Conservation (phyloP, 1,140 invertebrate species). For the Meteorus sp. region DNA sequence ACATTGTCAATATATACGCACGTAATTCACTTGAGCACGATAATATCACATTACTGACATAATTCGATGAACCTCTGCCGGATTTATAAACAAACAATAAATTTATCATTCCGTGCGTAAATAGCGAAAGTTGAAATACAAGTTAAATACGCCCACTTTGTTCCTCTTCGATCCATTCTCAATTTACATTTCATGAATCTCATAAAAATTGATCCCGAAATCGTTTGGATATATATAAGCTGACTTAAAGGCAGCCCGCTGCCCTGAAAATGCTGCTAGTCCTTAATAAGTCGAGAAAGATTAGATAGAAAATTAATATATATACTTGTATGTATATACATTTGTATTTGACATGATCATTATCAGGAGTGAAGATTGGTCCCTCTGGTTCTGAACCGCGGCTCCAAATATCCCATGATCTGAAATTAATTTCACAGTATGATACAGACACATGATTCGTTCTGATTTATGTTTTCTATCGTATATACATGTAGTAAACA, state of each 20-base stretch:
- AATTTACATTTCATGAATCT: neutral
- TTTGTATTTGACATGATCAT: slow-evolving; percentile 16
- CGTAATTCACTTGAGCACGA: too few species aligned
- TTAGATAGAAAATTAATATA: neutral
- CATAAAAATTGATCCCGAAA: slow-evolving; percentile 1
- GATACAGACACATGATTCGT: too few species aligned
- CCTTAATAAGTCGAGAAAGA: neutral
- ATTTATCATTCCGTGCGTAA: too few species aligned
- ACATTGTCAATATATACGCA: too few species aligned
- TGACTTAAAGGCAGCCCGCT: slow-evolving; percentile 17
- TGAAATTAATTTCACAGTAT: slow-evolving; percentile 50
- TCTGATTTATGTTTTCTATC: too few species aligned
- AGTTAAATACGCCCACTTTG: too few species aligned
- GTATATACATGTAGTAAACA: too few species aligned
- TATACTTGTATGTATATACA: neutral
- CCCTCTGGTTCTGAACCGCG: slow-evolving; percentile 50
- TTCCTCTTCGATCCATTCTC: neutral
- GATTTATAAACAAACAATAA: too few species aligned
- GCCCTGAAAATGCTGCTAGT: slow-evolving; percentile 23
- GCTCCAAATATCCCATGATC: slow-evolving; percentile 56
- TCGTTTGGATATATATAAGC: slow-evolving; percentile 21
- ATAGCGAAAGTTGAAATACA: too few species aligned
- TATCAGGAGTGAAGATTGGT: slow-evolving; percentile 54
- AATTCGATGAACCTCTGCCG: too few species aligned
- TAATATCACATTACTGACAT: too few species aligned